These are phyloP conservation scores for Acanthurus leucopareius DNA, from an alignment of 2,797 vertebrate genomes.

Conservation along the genomic window DNA sequence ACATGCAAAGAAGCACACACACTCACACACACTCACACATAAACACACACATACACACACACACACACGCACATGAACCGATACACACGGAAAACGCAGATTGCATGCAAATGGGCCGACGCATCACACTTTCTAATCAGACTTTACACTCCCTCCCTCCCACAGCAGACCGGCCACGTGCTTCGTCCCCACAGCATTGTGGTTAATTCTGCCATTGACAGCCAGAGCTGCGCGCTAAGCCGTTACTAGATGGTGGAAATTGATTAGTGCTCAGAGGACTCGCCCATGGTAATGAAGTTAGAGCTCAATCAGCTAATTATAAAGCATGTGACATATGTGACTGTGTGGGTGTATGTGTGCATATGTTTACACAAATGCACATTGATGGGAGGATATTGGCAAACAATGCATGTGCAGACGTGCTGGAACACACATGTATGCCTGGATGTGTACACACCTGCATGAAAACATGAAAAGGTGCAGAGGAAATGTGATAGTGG, in stretches of 20 bases:
- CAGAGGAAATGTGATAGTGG: constrained; percentile 4
- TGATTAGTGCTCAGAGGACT: constrained; percentile 75
- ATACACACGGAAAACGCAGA: constrained; percentile 45
- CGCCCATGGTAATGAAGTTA: constrained; percentile 74
- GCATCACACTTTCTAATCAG: constrained; percentile 68
- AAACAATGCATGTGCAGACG: constrained; percentile 35
- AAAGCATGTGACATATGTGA: constrained; percentile 63
- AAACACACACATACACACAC: neutral
- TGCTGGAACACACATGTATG: constrained; percentile 18
- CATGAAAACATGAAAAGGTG: constrained; percentile 27
- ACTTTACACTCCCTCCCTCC: constrained; percentile 49
- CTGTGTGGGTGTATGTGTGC: constrained; percentile 23
- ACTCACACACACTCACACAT: neutral
- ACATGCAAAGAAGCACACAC: constrained; percentile 57
- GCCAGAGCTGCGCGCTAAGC: constrained; percentile 57
- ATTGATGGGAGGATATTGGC: constrained; percentile 31
- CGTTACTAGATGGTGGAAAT: constrained; percentile 73
- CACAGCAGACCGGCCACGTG: constrained; percentile 63
- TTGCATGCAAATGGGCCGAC: constrained; percentile 70
- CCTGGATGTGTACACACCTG: constrained; percentile 22
- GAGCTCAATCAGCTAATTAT: constrained; percentile 80
- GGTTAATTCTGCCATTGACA: constrained; percentile 74
- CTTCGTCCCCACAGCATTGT: constrained; percentile 63
- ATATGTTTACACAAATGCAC: constrained; percentile 42
- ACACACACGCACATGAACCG: neutral